Evolutionary conservation across 1,140 invertebrate species (phyloP).

Genomic region (Stegodyphus mimosarum): DNA sequence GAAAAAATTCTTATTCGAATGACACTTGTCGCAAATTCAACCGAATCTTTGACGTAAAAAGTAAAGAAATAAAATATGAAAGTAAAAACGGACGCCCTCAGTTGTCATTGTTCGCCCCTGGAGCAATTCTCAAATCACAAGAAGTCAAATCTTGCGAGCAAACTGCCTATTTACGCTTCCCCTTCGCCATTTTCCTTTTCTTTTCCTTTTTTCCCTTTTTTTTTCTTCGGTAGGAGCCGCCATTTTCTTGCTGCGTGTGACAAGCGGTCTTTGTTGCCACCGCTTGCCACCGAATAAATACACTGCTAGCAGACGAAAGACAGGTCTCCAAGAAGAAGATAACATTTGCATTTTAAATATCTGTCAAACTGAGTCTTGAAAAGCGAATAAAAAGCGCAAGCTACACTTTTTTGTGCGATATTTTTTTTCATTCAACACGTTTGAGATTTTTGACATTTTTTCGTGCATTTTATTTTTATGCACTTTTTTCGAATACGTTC

Average conservation of each 20-base stretch:
- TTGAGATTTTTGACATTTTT: constrained; percentile 55
- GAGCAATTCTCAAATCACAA: constrained; percentile 60
- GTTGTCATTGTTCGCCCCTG: constrained; percentile 54
- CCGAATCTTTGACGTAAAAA: constrained; percentile 50
- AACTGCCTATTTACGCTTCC: constrained; percentile 60
- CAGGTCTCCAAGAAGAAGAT: constrained; percentile 51
- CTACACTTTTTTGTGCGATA: constrained; percentile 22
- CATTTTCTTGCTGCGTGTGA: constrained; percentile 43
- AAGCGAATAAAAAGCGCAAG: constrained; percentile 57
- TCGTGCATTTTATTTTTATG: constrained; percentile 9
- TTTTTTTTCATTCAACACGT: constrained; percentile 52
- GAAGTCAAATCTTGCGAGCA: constrained; percentile 57
- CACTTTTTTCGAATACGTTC: constrained; percentile 22
- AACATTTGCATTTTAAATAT: constrained; percentile 61
- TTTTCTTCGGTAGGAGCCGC: background rate
- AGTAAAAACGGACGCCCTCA: constrained; percentile 32
- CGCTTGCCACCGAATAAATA: constrained; percentile 58
- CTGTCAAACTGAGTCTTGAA: constrained; percentile 56
- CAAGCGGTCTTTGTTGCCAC: constrained; percentile 59
- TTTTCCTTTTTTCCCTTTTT: background rate
- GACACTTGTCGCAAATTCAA: constrained; percentile 61
- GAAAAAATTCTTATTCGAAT: constrained; percentile 45
- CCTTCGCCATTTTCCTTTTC: constrained; percentile 32
- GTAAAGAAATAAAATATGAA: constrained; percentile 38
- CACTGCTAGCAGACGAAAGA: constrained; percentile 57